Evolutionary conservation across 2,888 invertebrate genomes (phyloP).

Genomic region (Palloptera scutellata): DNA sequence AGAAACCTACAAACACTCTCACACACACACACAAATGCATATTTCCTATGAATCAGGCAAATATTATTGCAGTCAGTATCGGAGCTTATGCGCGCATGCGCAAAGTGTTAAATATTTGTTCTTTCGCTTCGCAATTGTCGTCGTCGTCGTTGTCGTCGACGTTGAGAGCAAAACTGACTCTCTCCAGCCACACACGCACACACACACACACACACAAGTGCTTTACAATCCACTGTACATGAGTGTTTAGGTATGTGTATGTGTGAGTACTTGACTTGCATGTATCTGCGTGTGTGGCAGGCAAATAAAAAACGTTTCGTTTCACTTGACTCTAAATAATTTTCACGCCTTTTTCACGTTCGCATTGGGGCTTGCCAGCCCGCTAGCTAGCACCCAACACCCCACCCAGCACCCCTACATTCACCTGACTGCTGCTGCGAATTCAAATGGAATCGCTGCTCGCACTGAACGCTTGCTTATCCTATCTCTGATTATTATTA

Average conservation of each 20-base stretch:
- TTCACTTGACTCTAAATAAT: conserved; percentile 16
- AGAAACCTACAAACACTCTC: not conserved
- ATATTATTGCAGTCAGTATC: conserved; percentile 14
- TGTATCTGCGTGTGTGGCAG: not conserved
- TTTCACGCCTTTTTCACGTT: conserved; percentile 28
- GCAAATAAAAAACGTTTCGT: not conserved
- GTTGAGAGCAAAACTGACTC: not conserved
- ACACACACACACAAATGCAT: not conserved
- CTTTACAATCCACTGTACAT: not conserved
- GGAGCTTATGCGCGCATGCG: conserved; percentile 13
- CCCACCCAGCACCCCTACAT: too few relatives aligned
- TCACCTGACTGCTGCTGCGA: too few relatives aligned
- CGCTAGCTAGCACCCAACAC: too few relatives aligned
- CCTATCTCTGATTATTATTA: too few relatives aligned
- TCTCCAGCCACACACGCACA: not conserved
- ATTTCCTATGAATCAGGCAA: conserved; percentile 24
- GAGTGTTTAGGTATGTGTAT: too few relatives aligned
- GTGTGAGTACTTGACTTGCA: too few relatives aligned
- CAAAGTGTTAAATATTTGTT: conserved; percentile 27
- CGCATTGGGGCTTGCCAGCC: not conserved
- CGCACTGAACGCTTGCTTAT: too few relatives aligned
- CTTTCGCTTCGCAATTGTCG: conserved; percentile 6
- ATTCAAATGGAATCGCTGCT: too few relatives aligned
- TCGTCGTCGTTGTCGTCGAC: not conserved
- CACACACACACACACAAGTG: not conserved